Conservation (phyloP, 2,797 vertebrate species). For the Cuculus canorus region DNA sequence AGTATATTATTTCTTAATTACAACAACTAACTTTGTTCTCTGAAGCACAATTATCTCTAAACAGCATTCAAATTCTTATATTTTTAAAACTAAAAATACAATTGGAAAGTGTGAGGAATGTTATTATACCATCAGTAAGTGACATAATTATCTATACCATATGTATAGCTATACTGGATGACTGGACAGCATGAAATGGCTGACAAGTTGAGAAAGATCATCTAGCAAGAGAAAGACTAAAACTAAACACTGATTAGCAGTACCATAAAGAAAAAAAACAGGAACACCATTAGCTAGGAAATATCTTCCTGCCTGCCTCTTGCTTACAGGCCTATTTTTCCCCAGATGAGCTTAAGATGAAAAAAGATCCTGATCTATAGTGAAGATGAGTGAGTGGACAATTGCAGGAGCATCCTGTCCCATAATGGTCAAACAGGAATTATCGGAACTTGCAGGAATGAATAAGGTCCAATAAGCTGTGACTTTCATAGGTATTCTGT, state of each 20-base stretch:
- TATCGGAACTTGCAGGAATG: not conserved
- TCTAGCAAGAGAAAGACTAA: not conserved
- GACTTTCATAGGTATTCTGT: not conserved
- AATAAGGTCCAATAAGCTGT: not conserved
- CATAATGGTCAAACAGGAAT: not conserved
- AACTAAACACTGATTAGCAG: not conserved
- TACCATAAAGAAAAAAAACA: not conserved
- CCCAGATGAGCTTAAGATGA: not conserved
- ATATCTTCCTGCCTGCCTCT: not conserved
- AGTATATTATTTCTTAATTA: not conserved
- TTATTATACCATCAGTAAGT: not conserved
- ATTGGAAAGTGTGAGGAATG: not conserved
- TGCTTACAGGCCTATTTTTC: not conserved
- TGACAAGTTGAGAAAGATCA: not conserved
- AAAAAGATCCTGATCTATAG: not conserved
- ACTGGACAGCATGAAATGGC: not conserved
- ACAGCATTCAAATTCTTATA: not conserved
- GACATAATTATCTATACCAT: not conserved
- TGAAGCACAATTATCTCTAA: not conserved
- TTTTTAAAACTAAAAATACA: not conserved
- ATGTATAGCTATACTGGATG: not conserved
- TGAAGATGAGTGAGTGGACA: not conserved
- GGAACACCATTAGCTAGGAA: not conserved
- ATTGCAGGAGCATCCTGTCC: not conserved
- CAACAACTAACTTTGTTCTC: not conserved